Evolutionary conservation across 2,113 vertebrate species (phyloP), one percentile per base, ranked within the genome.

Genomic region (Rhagologus leucostigma): DNA sequence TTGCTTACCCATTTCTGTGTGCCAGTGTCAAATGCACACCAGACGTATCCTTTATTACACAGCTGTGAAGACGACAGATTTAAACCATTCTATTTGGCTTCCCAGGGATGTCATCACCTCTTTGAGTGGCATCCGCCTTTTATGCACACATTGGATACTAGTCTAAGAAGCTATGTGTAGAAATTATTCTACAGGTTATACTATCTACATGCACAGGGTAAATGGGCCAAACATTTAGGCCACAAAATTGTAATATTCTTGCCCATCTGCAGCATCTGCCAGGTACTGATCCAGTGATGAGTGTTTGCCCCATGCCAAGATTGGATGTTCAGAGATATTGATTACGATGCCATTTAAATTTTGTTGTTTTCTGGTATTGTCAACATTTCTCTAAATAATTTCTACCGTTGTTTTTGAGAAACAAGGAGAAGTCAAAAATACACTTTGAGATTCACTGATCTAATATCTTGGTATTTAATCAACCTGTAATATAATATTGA

Each of bases 391-490:
- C 64, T 70, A 68, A 90, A 60, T 26, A 75, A 65, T 77, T 80
- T 89, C 70, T 93, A 68, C 22, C 59, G 52, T 32, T 85, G 42
- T 29, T 84, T 95, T 67, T 74, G 22, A 92, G 84, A 60, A 88
- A 47, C 24, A 77, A 69, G 84, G 46, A 84, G 53, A 91, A 91
- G 47, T 32, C 22, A 90, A 84, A 96, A 84, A 42, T 52, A 49
- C 37, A 70, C 55, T 83, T 80, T n/a, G 71, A 95, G 85, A 83
- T 90, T 88, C 95, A 95, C 92, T 0, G 0, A 78, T 92, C 82
- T 90, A 93, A 81, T 95, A 96, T 93, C 71, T 90, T 80, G 26
- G n/a, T 94, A 93, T 93, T 96, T 94, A 94, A 94, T 94, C 93
- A 96, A 92, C 75, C 39, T 81, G 35, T 92, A 94, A 94, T 84